Evolutionary conservation across 2,888 invertebrate genomes (phyloP).

Genomic region (Hydropsyche betteni): DNA sequence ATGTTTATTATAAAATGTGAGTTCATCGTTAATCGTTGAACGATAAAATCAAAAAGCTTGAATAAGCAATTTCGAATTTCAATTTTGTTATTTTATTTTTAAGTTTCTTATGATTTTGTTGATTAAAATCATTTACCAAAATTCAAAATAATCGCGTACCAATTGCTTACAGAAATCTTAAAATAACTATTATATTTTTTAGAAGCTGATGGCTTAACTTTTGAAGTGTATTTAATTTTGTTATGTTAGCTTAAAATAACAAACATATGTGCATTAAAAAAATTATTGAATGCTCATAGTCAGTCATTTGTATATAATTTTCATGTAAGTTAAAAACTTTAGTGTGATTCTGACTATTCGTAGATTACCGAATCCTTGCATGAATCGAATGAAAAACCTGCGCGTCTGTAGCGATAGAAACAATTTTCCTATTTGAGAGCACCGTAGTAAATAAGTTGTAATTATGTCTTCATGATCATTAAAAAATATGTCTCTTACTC

Average conservation of each 20-base stretch:
- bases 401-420: constrained; percentile 25
- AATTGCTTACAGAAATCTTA: too few species aligned
- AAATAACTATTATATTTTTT: too few species aligned
- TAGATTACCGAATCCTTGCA: constrained; percentile 5
- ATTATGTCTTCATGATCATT: constrained; percentile 26
- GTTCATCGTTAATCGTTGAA: neutral
- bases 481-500: constrained; percentile 12
- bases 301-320: constrained; percentile 31
- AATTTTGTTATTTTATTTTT: constrained; percentile 17
- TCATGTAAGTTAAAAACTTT: constrained; percentile 16
- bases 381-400: constrained; percentile 30
- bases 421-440: constrained; percentile 51
- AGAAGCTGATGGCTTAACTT: too few species aligned
- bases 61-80: neutral
- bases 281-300: constrained; percentile 16
- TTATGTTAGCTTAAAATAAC: constrained; percentile 8
- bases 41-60: constrained; percentile 3
- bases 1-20: neutral
- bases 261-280: constrained; percentile 22
- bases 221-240: neutral
- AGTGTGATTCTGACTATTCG: constrained; percentile 28
- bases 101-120: neutral
- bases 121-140: constrained; percentile 5
- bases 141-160: constrained; percentile 9
- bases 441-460: constrained; percentile 45